Conservation (phyloP, 1,140 invertebrate genomes). For the Neocloeon triangulifer region DNA sequence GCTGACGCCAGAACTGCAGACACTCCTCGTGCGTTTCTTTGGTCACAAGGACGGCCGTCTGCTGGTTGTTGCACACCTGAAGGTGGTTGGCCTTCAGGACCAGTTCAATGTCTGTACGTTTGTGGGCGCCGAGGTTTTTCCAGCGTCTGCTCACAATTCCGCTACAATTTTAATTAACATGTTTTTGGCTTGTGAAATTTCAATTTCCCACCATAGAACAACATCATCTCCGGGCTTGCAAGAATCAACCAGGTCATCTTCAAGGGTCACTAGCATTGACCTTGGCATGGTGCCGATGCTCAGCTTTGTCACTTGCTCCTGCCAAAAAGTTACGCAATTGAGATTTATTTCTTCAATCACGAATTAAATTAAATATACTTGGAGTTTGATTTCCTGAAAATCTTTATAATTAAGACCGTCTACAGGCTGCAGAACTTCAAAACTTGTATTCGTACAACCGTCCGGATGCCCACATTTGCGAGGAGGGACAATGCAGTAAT, state of each 20-base stretch:
- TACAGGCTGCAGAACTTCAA: conserved; percentile 24
- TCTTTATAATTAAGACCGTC: conserved; percentile 49
- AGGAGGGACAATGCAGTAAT: conserved; percentile 33
- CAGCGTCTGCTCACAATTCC: conserved; percentile 53
- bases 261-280: conserved; percentile 55
- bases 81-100: conserved; percentile 51
- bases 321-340: conserved; percentile 12
- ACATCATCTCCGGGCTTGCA: conserved; percentile 81
- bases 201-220: conserved; percentile 37
- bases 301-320: conserved; percentile 51
- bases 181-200: not conserved
- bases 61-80: conserved; percentile 44
- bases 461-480: conserved; percentile 32
- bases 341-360: conserved; percentile 6
- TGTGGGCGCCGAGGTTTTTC: conserved; percentile 30
- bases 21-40: conserved; percentile 52
- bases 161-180: conserved; percentile 21
- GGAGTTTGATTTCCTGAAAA: conserved; percentile 79
- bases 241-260: conserved; percentile 68
- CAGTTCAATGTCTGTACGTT: conserved; percentile 41
- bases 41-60: conserved; percentile 28
- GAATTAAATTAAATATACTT: conserved; percentile 21
- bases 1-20: conserved; percentile 44
- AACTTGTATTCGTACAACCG: conserved; percentile 26
- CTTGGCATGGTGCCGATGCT: conserved; percentile 46